phyloP scores from a whole-genome alignment of 2,797 vertebrate species.

The Aphelocoma californica region DNA sequence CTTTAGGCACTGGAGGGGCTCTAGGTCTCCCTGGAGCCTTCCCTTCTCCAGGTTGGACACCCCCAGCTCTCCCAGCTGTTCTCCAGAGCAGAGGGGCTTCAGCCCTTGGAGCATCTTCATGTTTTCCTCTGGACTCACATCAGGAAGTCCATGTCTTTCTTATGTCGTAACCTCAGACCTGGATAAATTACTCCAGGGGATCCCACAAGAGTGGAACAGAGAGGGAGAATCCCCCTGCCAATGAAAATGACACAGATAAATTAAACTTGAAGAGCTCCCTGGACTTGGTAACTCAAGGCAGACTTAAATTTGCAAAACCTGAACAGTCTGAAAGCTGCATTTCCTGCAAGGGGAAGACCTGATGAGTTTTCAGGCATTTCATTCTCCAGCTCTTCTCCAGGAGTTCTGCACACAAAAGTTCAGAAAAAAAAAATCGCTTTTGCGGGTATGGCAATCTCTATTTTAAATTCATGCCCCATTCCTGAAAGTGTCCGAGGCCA shows the following conservation, averaged over 20 bases:
- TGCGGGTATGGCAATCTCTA: accelerated
- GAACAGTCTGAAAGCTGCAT: neutral
- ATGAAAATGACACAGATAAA: neutral
- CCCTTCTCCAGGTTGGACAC: accelerated
- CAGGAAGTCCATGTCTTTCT: neutral
- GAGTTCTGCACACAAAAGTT: neutral
- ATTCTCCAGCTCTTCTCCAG: neutral
- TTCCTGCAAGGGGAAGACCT: neutral
- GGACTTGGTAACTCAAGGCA: neutral
- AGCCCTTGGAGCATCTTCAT: neutral
- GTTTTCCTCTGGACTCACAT: neutral
- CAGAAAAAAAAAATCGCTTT: neutral
- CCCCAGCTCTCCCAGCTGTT: neutral
- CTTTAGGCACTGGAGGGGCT: neutral
- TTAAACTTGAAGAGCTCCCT: neutral
- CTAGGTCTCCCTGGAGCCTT: neutral
- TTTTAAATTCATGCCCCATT: neutral
- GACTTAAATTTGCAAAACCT: neutral
- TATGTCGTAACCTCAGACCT: neutral
- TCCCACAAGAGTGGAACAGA: neutral
- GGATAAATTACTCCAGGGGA: neutral
- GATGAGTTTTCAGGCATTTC: neutral
- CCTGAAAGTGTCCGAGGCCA: neutral
- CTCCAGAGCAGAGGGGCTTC: neutral
- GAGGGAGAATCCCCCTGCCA: neutral